These are phyloP conservation scores for Hystrix brachyura DNA, from an alignment of 2,113 vertebrate genomes.

Conservation along the genomic window DNA sequence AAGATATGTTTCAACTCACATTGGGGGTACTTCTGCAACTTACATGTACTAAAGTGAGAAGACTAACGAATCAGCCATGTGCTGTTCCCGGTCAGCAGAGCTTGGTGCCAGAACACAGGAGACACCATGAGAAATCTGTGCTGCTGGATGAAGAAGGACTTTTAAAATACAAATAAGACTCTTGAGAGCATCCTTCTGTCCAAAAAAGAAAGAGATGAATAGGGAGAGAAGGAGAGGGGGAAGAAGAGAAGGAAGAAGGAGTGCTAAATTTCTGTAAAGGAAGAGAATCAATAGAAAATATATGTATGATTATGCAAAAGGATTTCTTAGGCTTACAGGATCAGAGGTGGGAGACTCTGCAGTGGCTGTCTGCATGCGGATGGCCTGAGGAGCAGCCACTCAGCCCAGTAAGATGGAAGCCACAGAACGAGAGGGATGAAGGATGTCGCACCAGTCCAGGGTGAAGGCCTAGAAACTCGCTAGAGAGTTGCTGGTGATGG, in stretches of 20 bases:
- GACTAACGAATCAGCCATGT: background rate
- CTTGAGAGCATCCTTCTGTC: background rate
- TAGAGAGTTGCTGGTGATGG: too few relatives aligned
- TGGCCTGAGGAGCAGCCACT: too few relatives aligned
- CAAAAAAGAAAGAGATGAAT: background rate
- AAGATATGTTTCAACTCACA: background rate
- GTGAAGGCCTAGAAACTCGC: too few relatives aligned
- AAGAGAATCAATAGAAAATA: background rate
- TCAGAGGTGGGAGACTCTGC: too few relatives aligned
- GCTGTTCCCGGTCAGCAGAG: background rate
- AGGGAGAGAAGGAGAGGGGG: rapidly evolving
- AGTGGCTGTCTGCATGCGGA: too few relatives aligned
- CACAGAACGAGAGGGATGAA: too few relatives aligned
- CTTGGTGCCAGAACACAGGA: background rate
- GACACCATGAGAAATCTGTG: background rate
- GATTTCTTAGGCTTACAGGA: too few relatives aligned
- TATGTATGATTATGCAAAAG: too few relatives aligned
- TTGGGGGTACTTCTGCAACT: background rate
- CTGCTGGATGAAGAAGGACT: background rate
- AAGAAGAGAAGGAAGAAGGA: too few relatives aligned
- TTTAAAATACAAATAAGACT: background rate
- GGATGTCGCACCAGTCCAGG: too few relatives aligned
- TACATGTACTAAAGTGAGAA: background rate
- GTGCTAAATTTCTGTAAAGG: too few relatives aligned
- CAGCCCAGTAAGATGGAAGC: too few relatives aligned